Percentiles rank a stretch among this genome's conserved stretches.
These are phyloP conservation scores for Indri indri DNA, from an alignment of 2,113 vertebrate species.

Conservation along the genomic window DNA sequence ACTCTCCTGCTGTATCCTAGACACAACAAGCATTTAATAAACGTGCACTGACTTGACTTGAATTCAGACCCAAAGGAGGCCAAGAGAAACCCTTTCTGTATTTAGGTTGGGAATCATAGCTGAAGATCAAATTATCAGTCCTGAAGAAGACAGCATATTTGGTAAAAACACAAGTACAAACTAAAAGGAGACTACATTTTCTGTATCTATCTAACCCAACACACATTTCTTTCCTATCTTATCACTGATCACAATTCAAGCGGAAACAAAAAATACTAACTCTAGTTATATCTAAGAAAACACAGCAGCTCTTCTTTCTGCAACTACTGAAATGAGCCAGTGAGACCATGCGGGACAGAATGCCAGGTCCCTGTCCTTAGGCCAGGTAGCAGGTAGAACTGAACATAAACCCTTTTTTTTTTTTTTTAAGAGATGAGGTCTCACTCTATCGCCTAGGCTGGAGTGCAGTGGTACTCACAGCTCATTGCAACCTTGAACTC, in stretches of 20 bases:
- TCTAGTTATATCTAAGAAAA: slow-evolving; percentile 1
- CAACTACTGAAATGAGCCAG: slow-evolving; percentile 59
- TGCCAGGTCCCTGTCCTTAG: slow-evolving; percentile 36
- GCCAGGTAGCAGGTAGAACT: not conserved
- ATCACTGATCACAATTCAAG: not conserved
- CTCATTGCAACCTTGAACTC: too few species aligned
- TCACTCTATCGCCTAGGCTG: too few species aligned
- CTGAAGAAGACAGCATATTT: not conserved
- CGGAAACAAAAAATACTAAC: not conserved
- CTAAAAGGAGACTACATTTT: not conserved
- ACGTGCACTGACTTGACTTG: not conserved
- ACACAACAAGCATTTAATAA: not conserved
- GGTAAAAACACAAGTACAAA: not conserved
- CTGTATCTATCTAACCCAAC: not conserved
- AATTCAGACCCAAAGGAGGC: not conserved
- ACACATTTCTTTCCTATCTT: not conserved
- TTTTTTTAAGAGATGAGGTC: too few species aligned
- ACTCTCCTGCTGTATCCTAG: not conserved
- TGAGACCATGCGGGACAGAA: slow-evolving; percentile 61
- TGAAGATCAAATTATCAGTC: not conserved
- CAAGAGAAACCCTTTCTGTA: not conserved
- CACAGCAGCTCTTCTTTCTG: slow-evolving; percentile 70
- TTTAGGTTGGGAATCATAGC: not conserved
- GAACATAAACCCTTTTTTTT: not conserved
- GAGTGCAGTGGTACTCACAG: not conserved